Conservation (phyloP, 1,140 invertebrate genomes). For the Euwallacea fornicatus region DNA sequence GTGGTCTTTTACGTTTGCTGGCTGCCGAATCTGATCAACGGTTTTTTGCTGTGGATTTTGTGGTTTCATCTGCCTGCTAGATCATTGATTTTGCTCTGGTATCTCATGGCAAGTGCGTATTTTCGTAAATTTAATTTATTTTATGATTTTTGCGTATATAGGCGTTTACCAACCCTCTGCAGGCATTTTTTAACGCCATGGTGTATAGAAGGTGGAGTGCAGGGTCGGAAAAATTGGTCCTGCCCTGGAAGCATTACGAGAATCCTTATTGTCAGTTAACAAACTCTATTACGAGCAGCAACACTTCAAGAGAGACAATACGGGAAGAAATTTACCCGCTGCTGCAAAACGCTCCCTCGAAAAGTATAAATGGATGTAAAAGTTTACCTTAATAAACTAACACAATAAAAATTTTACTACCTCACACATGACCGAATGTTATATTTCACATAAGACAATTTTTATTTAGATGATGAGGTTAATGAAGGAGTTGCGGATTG, state of each 20-base stretch:
- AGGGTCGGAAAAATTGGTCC: conserved; percentile 49
- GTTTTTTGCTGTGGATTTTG: conserved; percentile 71
- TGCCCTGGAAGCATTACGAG: conserved; percentile 47
- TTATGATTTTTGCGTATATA: conserved; percentile 46
- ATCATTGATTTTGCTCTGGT: conserved; percentile 73
- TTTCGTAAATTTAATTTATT: background rate
- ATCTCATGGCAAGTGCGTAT: conserved; percentile 69
- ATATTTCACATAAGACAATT: too few relatives aligned
- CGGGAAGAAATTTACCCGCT: conserved; percentile 45
- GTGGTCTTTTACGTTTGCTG: conserved; percentile 79
- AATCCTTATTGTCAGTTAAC: conserved; percentile 15
- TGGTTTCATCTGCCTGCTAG: conserved; percentile 72
- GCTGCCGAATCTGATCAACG: conserved; percentile 78
- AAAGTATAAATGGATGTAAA: conserved; percentile 44
- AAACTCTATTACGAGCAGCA: conserved; percentile 7
- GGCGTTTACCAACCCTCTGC: conserved; percentile 79
- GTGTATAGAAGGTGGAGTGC: conserved; percentile 73
- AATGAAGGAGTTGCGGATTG: too few relatives aligned
- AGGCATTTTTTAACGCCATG: conserved; percentile 76
- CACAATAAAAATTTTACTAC: too few relatives aligned
- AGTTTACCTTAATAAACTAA: conserved; percentile 17
- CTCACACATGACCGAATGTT: too few relatives aligned
- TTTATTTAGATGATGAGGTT: too few relatives aligned
- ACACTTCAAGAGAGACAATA: conserved; percentile 24
- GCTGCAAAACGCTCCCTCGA: conserved; percentile 38